A percentile compares a stretch with the other conserved stretches of the same genome.
phyloP scores from a whole-genome alignment of 2,113 vertebrate species.

The Gallinago undulata region DNA sequence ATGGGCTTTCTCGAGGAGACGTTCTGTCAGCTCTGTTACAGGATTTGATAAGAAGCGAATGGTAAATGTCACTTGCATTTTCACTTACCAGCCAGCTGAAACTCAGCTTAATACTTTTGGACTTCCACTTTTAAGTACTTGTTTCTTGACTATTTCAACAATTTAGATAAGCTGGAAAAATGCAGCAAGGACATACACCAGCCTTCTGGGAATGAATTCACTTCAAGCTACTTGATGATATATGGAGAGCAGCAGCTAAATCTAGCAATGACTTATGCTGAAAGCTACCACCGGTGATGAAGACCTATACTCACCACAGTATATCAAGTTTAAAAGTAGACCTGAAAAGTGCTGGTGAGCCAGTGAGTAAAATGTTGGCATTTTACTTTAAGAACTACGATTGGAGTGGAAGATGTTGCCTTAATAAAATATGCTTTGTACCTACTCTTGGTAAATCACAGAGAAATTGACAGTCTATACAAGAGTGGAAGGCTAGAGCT shows the following conservation, averaged over 20 bases:
- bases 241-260: neutral
- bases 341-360: neutral
- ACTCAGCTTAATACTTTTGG: neutral
- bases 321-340: slow-evolving; percentile 17
- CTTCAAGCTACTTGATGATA: neutral
- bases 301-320: neutral
- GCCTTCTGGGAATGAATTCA: neutral
- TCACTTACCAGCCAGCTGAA: neutral
- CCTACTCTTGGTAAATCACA: slow-evolving; percentile 19
- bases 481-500: slow-evolving; percentile 17
- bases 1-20: neutral
- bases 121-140: neutral
- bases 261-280: neutral
- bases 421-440: slow-evolving; percentile 44
- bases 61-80: neutral
- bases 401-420: slow-evolving; percentile 7
- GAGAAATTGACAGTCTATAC: slow-evolving; percentile 15
- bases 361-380: neutral
- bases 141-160: neutral
- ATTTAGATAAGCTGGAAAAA: slow-evolving; percentile 28
- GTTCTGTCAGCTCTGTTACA: neutral
- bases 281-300: neutral
- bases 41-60: neutral
- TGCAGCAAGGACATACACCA: neutral
- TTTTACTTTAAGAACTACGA: slow-evolving; percentile 26